A percentile compares a stretch with the other conserved stretches of the same genome.
Conservation (phyloP, 2,797 vertebrate species). For the Sphenodon punctatus region DNA sequence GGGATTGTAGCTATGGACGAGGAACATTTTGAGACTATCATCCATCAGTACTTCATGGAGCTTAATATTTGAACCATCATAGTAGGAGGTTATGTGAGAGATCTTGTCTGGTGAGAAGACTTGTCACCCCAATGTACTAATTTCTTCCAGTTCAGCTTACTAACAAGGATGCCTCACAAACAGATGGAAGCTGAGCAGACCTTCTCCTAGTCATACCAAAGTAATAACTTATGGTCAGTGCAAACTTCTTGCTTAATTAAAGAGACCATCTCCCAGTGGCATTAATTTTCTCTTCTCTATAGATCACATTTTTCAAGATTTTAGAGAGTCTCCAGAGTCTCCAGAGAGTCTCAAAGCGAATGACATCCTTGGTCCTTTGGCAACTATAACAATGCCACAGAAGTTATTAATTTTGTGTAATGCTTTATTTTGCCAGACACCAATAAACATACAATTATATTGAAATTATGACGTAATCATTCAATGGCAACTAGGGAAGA, state of each 20-base stretch:
- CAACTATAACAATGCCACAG: constrained; percentile 33
- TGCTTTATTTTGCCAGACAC: constrained; percentile 61
- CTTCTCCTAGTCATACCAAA: constrained; percentile 26
- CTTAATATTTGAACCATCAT: background rate
- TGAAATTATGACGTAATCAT: constrained; percentile 77
- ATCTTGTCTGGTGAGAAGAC: too few relatives aligned
- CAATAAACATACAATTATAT: constrained; percentile 75
- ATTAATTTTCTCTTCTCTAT: constrained; percentile 1
- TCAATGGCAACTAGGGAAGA: constrained; percentile 71
- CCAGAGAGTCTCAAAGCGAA: constrained; percentile 3
- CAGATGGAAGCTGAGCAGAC: background rate
- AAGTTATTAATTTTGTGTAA: constrained; percentile 56
- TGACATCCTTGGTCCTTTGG: constrained; percentile 38
- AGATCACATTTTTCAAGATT: constrained; percentile 45
- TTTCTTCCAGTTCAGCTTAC: fast-evolving
- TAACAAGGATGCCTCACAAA: too few relatives aligned
- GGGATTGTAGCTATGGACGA: fast-evolving
- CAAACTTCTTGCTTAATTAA: constrained; percentile 47
- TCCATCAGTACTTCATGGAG: background rate
- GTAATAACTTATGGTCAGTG: constrained; percentile 9
- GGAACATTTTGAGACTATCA: background rate
- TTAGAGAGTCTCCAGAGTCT: constrained; percentile 31
- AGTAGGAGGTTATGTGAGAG: background rate
- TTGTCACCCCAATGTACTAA: background rate
- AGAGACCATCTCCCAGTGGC: background rate